Evolutionary conservation across 2,113 vertebrate genomes (phyloP), one percentile per base, ranked within the genome.

Genomic region (Pardalotus punctatus): DNA sequence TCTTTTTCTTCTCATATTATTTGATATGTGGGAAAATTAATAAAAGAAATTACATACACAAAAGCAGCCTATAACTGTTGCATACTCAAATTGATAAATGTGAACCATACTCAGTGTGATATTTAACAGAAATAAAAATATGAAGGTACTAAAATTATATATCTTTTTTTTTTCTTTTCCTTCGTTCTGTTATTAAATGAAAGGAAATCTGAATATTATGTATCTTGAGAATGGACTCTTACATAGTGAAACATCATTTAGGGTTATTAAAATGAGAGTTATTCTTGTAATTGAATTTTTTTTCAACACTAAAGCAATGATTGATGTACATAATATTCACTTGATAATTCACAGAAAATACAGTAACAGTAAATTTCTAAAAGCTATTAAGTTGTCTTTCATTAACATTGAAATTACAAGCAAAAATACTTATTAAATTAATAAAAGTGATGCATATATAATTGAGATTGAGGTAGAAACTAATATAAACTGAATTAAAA

Each of bases 121-220:
- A 93, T 95, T 96, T 95, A 96, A 88, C 81, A 94, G 85, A 95
- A 96, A 90, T 88, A 64, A 94, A 96, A 90, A 94, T 93, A 95
- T 53, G 85, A 88, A 64, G 79, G 58, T 62, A 74, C 64, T 96
- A 94, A 94, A 96, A 28, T 90, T 93, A 91, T 76, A 56, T 81
- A 15, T 73, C 11, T 35, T 54, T 81, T 82, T 77, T 43, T 76
- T 76, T 54, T 14, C 61, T 95, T 42, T 56, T 67, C 60, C 47
- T 74, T 93, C 27, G 22, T 20, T 81, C 78, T 88, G 45, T 90
- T 92, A 72, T 89, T 97, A 94, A 95, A 57, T 76, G 60, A 94
- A 97, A 81, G 51, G 85, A 96, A 96, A 95, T 86, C 38, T 76
- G 84, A 91, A 95, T 91, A 91, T 97, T 92, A 88, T 74, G 50